Percentiles rank a stretch among this genome's conserved stretches.
Conservation (phyloP, 2,113 vertebrate species). For the Lagopus leucura region DNA sequence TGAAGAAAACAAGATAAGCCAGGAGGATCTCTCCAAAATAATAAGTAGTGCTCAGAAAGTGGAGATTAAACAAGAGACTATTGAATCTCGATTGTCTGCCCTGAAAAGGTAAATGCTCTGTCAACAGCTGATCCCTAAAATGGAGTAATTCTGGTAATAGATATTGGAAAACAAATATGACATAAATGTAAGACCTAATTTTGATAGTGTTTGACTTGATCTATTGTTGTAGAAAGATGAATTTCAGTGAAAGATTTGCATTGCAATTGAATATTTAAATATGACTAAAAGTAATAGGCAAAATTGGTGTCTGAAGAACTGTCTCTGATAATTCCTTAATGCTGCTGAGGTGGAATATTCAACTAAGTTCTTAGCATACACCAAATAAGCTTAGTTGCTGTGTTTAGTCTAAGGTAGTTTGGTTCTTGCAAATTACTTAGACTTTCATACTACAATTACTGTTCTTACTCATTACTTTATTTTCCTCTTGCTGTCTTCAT, state of each 20-base stretch:
- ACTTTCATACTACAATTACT: neutral
- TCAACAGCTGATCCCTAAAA: neutral
- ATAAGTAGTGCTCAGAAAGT: slow-evolving; percentile 90
- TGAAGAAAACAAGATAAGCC: slow-evolving; percentile 91
- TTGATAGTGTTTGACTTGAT: neutral
- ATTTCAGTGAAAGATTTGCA: neutral
- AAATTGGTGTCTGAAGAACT: neutral
- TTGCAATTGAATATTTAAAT: neutral
- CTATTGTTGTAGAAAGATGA: neutral
- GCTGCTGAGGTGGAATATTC: neutral
- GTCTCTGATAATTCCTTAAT: neutral
- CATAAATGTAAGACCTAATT: neutral
- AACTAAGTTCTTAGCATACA: neutral
- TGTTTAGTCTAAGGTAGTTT: neutral
- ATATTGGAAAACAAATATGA: neutral
- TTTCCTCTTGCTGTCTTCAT: neutral
- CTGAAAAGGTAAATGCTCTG: slow-evolving; percentile 86
- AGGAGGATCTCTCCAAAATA: slow-evolving; percentile 93
- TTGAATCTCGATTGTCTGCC: slow-evolving; percentile 87
- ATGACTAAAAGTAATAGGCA: neutral
- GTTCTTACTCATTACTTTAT: neutral
- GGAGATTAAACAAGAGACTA: slow-evolving; percentile 90
- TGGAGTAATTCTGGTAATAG: neutral
- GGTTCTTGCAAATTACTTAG: neutral
- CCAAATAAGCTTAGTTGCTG: neutral